Evolutionary conservation across 92 coral and sea anemone species (phyloP).

Genomic region (Montipora capitata): DNA sequence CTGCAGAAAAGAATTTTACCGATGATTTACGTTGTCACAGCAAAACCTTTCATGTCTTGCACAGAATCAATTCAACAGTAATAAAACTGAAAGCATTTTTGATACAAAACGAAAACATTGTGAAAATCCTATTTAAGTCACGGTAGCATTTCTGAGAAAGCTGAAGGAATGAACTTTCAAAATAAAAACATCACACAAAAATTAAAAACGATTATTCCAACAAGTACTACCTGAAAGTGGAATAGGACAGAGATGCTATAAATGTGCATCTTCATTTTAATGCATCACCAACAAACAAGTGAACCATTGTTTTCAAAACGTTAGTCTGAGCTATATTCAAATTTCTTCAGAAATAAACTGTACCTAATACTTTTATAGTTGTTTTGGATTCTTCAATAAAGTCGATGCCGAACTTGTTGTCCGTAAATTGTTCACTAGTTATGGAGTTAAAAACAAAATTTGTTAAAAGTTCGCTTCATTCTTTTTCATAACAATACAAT

Average conservation of each 20-base stretch:
- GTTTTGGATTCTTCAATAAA: background rate
- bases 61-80: background rate
- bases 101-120: conserved; percentile 15
- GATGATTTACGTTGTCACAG: background rate
- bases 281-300: background rate
- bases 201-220: too few species aligned
- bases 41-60: background rate
- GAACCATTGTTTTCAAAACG: background rate
- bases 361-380: too few species aligned
- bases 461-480: background rate
- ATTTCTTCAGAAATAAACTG: too few species aligned
- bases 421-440: background rate
- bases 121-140: background rate
- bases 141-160: conserved; percentile 15
- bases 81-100: conserved; percentile 7
- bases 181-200: too few species aligned
- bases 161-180: background rate
- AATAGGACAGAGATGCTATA: too few species aligned
- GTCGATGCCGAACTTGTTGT: background rate
- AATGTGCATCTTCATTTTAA: background rate
- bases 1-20: conserved; percentile 30
- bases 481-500: background rate
- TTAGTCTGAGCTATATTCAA: background rate
- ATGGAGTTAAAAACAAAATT: background rate
- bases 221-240: too few species aligned